Evolutionary conservation across 2,113 vertebrate species (phyloP).

Genomic region (Amia ocellicauda): DNA sequence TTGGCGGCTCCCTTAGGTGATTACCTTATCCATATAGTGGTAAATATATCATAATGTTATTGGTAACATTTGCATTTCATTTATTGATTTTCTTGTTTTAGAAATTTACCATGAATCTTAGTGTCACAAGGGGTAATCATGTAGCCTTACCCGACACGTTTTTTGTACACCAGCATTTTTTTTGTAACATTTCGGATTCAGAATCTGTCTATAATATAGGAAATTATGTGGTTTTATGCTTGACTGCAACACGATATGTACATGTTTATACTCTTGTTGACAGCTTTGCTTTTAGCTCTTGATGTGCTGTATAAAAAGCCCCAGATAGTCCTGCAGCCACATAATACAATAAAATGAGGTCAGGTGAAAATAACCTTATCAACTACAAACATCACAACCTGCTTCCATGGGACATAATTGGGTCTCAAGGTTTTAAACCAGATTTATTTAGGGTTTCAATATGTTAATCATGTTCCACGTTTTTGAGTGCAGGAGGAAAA

Average conservation of each 20-base stretch:
- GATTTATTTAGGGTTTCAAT: background rate
- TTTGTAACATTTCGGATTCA: background rate
- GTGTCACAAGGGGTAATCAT: too few relatives aligned
- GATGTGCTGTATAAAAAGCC: background rate
- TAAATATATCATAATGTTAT: too few relatives aligned
- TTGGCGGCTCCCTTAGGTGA: too few relatives aligned
- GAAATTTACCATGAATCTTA: too few relatives aligned
- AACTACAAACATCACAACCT: background rate
- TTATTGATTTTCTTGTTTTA: too few relatives aligned
- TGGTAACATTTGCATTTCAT: too few relatives aligned
- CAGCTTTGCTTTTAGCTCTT: slow-evolving; percentile 12
- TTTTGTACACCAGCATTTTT: background rate
- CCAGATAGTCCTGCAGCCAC: background rate
- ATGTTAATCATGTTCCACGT: slow-evolving; percentile 11
- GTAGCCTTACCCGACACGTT: too few relatives aligned
- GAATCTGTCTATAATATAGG: background rate
- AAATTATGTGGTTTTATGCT: background rate
- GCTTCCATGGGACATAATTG: slow-evolving; percentile 2
- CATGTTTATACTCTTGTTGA: background rate
- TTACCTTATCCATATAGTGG: too few relatives aligned
- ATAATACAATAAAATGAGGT: slow-evolving; percentile 12
- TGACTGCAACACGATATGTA: background rate
- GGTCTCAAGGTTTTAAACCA: slow-evolving; percentile 11
- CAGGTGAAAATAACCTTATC: slow-evolving; percentile 12
- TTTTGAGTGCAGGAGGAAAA: background rate